These are phyloP conservation scores for Dasypus novemcinctus DNA, from an alignment of 2,113 vertebrate genomes.

Conservation along the genomic window DNA sequence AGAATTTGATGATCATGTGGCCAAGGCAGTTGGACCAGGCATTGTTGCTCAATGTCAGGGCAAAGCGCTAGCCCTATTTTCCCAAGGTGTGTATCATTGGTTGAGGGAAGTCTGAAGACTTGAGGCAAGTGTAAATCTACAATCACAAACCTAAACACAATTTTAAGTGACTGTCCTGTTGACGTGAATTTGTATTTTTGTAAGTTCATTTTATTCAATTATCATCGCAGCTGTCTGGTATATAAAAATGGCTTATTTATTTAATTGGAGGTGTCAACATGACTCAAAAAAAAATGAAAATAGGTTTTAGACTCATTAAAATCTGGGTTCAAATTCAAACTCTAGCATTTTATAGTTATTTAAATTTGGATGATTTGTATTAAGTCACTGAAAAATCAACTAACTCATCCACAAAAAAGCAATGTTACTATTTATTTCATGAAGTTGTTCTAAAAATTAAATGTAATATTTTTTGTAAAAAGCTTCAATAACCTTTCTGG, in stretches of 20 bases:
- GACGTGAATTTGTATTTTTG: not conserved
- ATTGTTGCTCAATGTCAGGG: not conserved
- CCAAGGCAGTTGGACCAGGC: not conserved
- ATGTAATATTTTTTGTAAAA: not conserved
- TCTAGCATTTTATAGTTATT: conserved; percentile 32
- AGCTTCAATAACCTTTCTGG: not conserved
- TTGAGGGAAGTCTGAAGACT: not conserved
- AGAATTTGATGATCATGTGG: not conserved
- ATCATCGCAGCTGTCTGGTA: not conserved
- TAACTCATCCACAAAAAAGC: not conserved
- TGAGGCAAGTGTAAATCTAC: not conserved
- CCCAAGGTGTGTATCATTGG: not conserved
- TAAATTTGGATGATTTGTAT: conserved; percentile 3
- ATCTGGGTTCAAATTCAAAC: not conserved
- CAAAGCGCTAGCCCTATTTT: not conserved
- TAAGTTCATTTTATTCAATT: not conserved
- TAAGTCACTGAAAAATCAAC: not conserved
- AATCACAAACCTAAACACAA: not conserved
- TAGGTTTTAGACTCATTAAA: not conserved
- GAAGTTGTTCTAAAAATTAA: not conserved
- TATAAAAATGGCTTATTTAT: not conserved
- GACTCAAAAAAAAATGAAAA: not conserved
- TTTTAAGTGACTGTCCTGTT: not conserved
- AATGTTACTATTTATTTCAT: not conserved
- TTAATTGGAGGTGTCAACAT: not conserved